These are phyloP conservation scores for Vulpes vulpes DNA, from an alignment of 2,113 vertebrate genomes.

Conservation along the genomic window DNA sequence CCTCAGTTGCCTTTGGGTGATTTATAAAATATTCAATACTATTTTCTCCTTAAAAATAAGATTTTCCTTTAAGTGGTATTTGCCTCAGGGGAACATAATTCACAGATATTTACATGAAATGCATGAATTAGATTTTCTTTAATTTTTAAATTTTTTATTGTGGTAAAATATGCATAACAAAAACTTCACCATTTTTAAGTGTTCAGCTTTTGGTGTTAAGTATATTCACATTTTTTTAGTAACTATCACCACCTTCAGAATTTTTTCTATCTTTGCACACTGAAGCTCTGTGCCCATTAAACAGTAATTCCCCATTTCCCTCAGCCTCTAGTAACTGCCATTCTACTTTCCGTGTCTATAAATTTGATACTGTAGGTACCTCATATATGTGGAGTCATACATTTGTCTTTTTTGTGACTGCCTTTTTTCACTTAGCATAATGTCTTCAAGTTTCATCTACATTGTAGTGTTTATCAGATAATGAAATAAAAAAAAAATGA, in stretches of 20 bases:
- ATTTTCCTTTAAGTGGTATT: not conserved
- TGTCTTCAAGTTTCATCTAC: not conserved
- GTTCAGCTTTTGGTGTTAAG: fast-evolving
- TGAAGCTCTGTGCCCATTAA: not conserved
- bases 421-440: not conserved
- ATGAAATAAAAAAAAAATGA: not conserved
- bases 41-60: not conserved
- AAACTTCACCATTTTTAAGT: not conserved
- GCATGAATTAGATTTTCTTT: not conserved
- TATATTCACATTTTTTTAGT: not conserved
- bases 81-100: not conserved
- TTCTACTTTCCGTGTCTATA: not conserved
- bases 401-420: not conserved
- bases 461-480: not conserved
- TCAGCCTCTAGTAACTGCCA: too few relatives aligned
- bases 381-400: not conserved
- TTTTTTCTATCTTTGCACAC: not conserved
- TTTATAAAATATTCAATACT: not conserved
- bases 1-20: not conserved
- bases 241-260: not conserved
- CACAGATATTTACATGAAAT: not conserved
- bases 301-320: not conserved
- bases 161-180: not conserved
- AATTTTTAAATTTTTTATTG: not conserved
- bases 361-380: not conserved